phyloP scores from a whole-genome alignment of 2,113 vertebrate species.

The Actenoides lindsayi region DNA sequence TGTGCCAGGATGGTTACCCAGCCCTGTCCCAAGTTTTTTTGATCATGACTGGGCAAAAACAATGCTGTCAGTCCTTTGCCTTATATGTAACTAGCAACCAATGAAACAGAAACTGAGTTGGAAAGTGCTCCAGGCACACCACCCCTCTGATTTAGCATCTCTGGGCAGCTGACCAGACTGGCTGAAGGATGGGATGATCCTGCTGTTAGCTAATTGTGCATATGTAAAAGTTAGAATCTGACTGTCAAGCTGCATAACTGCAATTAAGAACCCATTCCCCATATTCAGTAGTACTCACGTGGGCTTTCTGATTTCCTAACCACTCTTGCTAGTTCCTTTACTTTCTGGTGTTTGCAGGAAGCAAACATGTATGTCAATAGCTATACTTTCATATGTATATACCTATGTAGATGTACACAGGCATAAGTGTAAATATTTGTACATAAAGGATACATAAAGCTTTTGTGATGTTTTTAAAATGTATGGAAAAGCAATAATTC shows the following conservation, averaged over 20 bases:
- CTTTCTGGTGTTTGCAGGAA: background rate
- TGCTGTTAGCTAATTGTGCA: conserved; percentile 60
- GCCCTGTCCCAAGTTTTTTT: background rate
- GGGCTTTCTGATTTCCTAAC: background rate
- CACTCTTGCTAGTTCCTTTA: background rate
- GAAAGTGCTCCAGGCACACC: conserved; percentile 35
- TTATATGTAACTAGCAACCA: background rate
- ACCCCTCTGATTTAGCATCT: conserved; percentile 54
- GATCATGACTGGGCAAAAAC: background rate
- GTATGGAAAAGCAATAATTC: background rate
- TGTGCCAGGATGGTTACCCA: background rate
- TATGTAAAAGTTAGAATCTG: conserved; percentile 10
- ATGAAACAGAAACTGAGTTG: background rate
- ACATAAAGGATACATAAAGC: background rate
- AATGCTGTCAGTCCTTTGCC: background rate
- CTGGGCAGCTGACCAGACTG: conserved; percentile 63
- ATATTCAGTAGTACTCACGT: background rate
- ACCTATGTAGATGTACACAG: background rate
- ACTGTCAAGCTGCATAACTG: conserved; percentile 13
- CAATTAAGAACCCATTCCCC: background rate
- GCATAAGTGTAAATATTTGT: background rate
- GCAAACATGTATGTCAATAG: background rate
- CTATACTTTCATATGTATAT: background rate
- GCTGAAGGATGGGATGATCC: conserved; percentile 50
- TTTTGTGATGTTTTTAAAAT: background rate